Evolutionary conservation across 2,888 invertebrate genomes (phyloP).

Genomic region (Drosophila testacea): DNA sequence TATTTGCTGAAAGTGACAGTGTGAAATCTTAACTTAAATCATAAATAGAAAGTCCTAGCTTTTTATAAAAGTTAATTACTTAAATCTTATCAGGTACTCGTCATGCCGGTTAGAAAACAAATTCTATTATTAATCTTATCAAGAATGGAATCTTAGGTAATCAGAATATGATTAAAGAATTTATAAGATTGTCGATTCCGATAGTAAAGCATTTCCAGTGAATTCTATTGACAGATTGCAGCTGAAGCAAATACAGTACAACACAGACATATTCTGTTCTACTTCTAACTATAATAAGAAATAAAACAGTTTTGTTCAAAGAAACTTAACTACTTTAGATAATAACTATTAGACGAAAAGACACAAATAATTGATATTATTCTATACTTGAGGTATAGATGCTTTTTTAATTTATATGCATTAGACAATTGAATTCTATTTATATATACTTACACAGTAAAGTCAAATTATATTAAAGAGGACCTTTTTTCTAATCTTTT

Average conservation of each 20-base stretch:
- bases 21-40: neutral
- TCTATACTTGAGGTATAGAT: too few relatives aligned
- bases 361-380: too few relatives aligned
- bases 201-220: slow-evolving; percentile 4
- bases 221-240: neutral
- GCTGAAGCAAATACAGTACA: neutral
- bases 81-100: slow-evolving; percentile 10
- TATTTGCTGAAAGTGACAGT: neutral
- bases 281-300: neutral
- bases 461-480: too few relatives aligned
- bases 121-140: slow-evolving; percentile 10
- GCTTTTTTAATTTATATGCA: neutral
- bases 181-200: slow-evolving; percentile 1
- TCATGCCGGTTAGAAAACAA: neutral
- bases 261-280: neutral
- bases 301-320: too few relatives aligned
- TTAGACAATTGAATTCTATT: neutral
- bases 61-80: neutral
- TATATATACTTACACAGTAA: too few relatives aligned
- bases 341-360: too few relatives aligned
- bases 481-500: too few relatives aligned
- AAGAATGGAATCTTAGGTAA: neutral
- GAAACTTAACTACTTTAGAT: too few relatives aligned
- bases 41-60: neutral
- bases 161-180: slow-evolving; percentile 3